Conservation (phyloP, 2,888 invertebrate genomes). For the Vesta saturnalis region DNA sequence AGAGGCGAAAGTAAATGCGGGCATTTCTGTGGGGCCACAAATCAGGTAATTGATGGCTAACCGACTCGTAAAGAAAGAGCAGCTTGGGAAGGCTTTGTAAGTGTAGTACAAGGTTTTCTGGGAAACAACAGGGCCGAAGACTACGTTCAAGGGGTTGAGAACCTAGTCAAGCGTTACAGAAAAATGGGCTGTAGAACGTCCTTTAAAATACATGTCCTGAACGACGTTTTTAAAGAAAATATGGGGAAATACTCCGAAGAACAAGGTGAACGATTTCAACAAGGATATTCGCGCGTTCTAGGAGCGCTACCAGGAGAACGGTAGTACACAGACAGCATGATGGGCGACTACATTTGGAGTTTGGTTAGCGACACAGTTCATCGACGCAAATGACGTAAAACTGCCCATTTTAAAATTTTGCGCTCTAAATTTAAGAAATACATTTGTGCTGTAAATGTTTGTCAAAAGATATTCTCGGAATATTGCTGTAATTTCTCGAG, state of each 20-base stretch:
- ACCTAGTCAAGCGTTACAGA: background rate
- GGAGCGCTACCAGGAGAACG: too few species aligned
- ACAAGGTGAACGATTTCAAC: conserved; percentile 4
- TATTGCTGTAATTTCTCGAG: too few species aligned
- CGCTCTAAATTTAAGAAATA: too few species aligned
- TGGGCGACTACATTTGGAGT: too few species aligned
- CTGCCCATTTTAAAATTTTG: too few species aligned
- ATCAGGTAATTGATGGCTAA: background rate
- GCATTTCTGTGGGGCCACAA: background rate
- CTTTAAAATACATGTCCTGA: background rate
- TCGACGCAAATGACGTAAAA: too few species aligned
- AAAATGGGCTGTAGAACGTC: background rate
- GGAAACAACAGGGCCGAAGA: background rate
- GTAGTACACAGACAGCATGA: too few species aligned
- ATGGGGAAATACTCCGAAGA: background rate
- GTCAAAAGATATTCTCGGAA: too few species aligned
- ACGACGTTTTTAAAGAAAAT: background rate
- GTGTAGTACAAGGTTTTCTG: background rate
- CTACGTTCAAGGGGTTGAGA: background rate
- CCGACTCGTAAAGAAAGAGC: background rate
- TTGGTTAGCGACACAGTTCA: too few species aligned
- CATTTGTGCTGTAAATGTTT: too few species aligned
- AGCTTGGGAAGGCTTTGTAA: background rate
- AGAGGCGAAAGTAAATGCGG: background rate
- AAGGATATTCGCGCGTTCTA: background rate